Conservation (phyloP, 2,888 invertebrate genomes). For the Athetis lepigone region DNA sequence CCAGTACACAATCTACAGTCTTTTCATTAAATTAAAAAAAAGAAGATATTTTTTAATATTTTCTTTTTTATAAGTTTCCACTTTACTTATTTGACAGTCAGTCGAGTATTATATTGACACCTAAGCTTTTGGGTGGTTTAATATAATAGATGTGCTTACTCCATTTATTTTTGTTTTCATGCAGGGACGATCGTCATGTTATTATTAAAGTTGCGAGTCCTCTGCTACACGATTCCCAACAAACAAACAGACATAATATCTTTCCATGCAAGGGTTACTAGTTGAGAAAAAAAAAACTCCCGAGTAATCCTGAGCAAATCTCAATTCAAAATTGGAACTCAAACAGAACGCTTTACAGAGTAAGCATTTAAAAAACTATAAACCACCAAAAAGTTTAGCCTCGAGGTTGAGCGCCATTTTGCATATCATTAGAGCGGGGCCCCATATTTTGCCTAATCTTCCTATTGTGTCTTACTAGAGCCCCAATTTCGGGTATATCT, state of each 20-base stretch:
- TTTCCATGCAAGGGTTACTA: not conserved
- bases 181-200: not conserved
- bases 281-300: not conserved
- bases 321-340: slow-evolving; percentile 21
- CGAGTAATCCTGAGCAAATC: not conserved
- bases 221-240: not conserved
- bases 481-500: too few species aligned
- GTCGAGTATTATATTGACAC: slow-evolving; percentile 43
- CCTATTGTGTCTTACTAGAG: too few species aligned
- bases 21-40: slow-evolving; percentile 13
- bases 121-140: slow-evolving; percentile 22
- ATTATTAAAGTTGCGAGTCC: not conserved
- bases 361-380: slow-evolving; percentile 14
- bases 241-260: not conserved
- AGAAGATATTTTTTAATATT: slow-evolving; percentile 1
- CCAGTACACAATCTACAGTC: slow-evolving; percentile 32
- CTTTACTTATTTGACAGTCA: slow-evolving; percentile 6
- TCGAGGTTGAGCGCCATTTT: too few species aligned
- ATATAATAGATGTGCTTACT: slow-evolving; percentile 20
- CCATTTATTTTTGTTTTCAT: slow-evolving; percentile 1
- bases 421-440: too few species aligned
- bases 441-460: too few species aligned
- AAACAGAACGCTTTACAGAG: slow-evolving; percentile 1
- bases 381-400: too few species aligned
- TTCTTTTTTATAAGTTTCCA: not conserved